Evolutionary conservation across 2,797 vertebrate species (phyloP), one percentile per base, ranked within the genome.

Genomic region (Notolabrus celidotus): DNA sequence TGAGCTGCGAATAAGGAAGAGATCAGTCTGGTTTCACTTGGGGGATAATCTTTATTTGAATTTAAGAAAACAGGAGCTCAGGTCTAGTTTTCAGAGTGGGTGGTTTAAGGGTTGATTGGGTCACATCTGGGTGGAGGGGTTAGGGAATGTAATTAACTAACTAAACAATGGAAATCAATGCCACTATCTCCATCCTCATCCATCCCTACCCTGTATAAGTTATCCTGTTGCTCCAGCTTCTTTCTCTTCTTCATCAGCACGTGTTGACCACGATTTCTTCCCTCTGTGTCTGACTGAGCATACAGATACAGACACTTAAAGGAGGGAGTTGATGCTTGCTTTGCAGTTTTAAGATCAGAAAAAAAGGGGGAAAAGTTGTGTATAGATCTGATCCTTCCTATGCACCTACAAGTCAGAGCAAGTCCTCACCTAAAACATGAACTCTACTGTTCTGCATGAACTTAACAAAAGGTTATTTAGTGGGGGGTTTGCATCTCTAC

Each of bases 121-220:
- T 56, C 15, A 47, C 27, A 17, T 43, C 23, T 52, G 5, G 11
- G n/a, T 54, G 57, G 68, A 57, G 8, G 2, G 65, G n/a, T 57
- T 22, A 51, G 4, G 46, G 25, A 20, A 72, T 38, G 29, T 46
- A 62, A 74, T 65, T 51, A 66, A 56, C 7, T 39, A 19, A 38
- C 29, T 31, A 31, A 46, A 33, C 33, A 36, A 36, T 6, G 5
- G 12, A 33, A 54, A 73, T 77, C 42, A 57, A 41, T 74, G 6
- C 10, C 3, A 29, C 16, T 5, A 12, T 33, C 29, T 31, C 11
- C 6, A 23, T 29, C 0, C 10, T 23, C 45, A 15, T n/a, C 29
- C 38, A 6, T 17, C 7, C 49, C 23, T 25, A 46, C 34, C 53
- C 58, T 25, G 20, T 41, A 29, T 11, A 15, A 0, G 23, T 23